Conservation (phyloP, 2,113 vertebrate species). For the Chaetodon trifascialis region DNA sequence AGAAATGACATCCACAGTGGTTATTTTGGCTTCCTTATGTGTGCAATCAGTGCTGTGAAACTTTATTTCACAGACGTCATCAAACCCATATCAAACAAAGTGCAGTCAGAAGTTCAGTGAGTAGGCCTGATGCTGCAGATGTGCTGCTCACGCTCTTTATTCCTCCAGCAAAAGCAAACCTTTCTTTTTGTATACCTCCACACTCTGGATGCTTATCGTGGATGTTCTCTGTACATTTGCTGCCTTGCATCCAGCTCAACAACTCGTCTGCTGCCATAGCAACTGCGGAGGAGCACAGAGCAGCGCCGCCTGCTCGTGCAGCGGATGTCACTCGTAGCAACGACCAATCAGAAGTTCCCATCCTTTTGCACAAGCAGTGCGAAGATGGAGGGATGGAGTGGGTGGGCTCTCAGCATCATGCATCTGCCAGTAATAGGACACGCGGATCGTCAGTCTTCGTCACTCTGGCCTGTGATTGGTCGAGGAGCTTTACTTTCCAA, state of each 20-base stretch:
- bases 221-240: conserved; percentile 57
- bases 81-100: not conserved
- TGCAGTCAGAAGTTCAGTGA: conserved; percentile 9
- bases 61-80: not conserved
- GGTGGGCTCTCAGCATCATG: conserved; percentile 73
- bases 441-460: conserved; percentile 72
- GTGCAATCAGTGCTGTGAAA: not conserved
- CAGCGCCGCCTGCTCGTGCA: conserved; percentile 85
- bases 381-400: conserved; percentile 80
- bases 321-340: conserved; percentile 85
- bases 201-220: conserved; percentile 17
- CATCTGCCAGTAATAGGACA: conserved; percentile 76
- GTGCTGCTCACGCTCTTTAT: not conserved
- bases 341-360: conserved; percentile 88
- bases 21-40: not conserved
- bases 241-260: conserved; percentile 80
- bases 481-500: conserved; percentile 76
- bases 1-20: not conserved
- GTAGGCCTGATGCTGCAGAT: not conserved
- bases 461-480: conserved; percentile 78
- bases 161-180: not conserved
- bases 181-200: not conserved
- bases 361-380: conserved; percentile 74
- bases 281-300: conserved; percentile 85
- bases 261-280: conserved; percentile 89